Evolutionary conservation across 2,797 vertebrate genomes (phyloP), one percentile per base, ranked within the genome.

Genomic region (Heterohyrax brucei): DNA sequence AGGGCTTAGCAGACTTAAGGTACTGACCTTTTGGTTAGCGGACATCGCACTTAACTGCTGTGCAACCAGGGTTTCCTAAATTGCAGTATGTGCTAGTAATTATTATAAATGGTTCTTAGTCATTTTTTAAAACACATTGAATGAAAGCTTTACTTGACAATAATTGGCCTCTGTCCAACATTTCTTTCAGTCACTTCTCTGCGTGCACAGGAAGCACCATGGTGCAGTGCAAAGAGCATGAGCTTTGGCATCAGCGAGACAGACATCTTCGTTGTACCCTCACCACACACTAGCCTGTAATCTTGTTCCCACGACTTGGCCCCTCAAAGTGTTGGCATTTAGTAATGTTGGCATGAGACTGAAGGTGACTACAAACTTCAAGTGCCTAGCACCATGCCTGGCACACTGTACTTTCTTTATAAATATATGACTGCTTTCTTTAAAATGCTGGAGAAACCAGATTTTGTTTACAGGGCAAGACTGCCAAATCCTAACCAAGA

Each of bases 381-480:
- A 70, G 56, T 39, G 53, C 24, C 12, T 59, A 46, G 21, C 18
- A 7, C 5, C 5, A 28, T 30, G 13, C n/a, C 5, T 66, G 66
- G 48, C 13, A 56, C 5, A 5, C 21, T 16, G 46, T 28, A 18
- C 13, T n/a, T 89, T 94, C n/a, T 80, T 76, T 13, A 26, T 28
- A 61, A 76, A 79, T 61, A 53, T 50, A 14, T 81, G 21, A n/a
- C 22, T 3, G 53, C 21, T 56, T 81, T 86, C 53, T 56, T 30
- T 33, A 73, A 72, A 91, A 93, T 30, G 14, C 4, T 86, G 50
- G 80, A 91, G 48, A 94, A 89, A 73, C 18, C 24, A 93, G 18
- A 30, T n/a, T 22, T 24, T 88, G 10, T 84, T 79, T 70, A 76
- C 33, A 89, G 18, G 70, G 5, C 46, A 72, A 59, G 48, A 30